phyloP scores from a whole-genome alignment of 2,888 invertebrate species.

The Heliconius hortense region DNA sequence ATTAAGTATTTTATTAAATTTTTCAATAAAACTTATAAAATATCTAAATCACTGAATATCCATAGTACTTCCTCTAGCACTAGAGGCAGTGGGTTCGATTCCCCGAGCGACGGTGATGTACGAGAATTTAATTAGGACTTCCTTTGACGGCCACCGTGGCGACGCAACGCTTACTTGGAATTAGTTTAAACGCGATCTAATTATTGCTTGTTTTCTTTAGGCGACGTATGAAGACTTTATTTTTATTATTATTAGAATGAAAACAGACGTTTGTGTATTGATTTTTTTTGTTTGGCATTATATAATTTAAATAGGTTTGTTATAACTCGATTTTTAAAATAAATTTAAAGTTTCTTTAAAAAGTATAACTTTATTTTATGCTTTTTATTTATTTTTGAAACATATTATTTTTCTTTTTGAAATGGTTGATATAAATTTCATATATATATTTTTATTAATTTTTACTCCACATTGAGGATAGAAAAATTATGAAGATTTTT shows the following conservation, averaged over 20 bases:
- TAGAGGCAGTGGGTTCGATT: conserved; percentile 56
- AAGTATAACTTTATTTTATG: neutral
- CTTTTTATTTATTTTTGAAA: neutral
- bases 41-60: neutral
- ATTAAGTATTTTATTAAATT: neutral
- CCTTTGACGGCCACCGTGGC: conserved; percentile 51
- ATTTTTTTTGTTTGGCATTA: neutral
- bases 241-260: conserved; percentile 34
- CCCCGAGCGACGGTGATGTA: conserved; percentile 66
- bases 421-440: neutral
- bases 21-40: neutral
- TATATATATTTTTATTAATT: too few relatives aligned
- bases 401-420: neutral
- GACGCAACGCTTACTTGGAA: conserved; percentile 47
- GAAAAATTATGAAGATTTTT: too few relatives aligned
- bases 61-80: conserved; percentile 50
- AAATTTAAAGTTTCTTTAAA: neutral
- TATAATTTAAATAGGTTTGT: neutral
- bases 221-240: conserved; percentile 37
- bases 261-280: neutral
- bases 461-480: too few relatives aligned
- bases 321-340: neutral
- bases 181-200: conserved; percentile 46
- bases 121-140: conserved; percentile 78
- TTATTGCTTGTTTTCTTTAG: conserved; percentile 45